Conservation (phyloP, 2,888 invertebrate species). For the Calameuta filiformis region DNA sequence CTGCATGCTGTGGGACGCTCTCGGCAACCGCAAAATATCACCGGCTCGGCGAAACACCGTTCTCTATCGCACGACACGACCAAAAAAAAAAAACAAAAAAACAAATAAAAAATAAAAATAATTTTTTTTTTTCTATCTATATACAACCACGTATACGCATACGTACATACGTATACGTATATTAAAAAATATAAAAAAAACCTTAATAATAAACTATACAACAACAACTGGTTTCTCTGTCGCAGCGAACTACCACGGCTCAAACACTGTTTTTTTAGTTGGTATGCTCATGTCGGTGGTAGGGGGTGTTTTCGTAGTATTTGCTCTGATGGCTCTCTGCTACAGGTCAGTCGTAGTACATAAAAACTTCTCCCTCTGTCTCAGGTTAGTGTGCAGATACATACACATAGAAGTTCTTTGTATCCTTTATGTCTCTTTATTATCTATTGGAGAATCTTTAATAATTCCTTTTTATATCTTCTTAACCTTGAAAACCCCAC, state of each 20-base stretch:
- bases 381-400: constrained; percentile 96
- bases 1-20: constrained; percentile 70
- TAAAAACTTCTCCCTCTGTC: constrained; percentile 98
- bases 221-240: constrained; percentile 31
- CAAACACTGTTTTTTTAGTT: constrained; percentile 97
- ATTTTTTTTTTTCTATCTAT: neutral
- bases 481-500: neutral
- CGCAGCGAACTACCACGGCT: constrained; percentile 96
- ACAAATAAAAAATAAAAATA: constrained; percentile 25
- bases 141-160: neutral
- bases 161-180: neutral
- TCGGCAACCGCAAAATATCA: constrained; percentile 46
- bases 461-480: neutral
- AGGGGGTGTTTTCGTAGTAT: constrained; percentile 98
- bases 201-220: constrained; percentile 6
- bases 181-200: constrained; percentile 7
- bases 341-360: constrained; percentile 99
- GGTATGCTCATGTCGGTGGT: constrained; percentile 98
- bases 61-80: constrained; percentile 23
- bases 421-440: constrained; percentile 24
- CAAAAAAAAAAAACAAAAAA: constrained; percentile 26
- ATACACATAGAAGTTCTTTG: constrained; percentile 59
- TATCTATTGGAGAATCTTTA: constrained; percentile 1
- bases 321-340: constrained; percentile 99
- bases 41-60: neutral